Conservation (phyloP, 2,113 vertebrate genomes). For the Clarias macrocephalus region DNA sequence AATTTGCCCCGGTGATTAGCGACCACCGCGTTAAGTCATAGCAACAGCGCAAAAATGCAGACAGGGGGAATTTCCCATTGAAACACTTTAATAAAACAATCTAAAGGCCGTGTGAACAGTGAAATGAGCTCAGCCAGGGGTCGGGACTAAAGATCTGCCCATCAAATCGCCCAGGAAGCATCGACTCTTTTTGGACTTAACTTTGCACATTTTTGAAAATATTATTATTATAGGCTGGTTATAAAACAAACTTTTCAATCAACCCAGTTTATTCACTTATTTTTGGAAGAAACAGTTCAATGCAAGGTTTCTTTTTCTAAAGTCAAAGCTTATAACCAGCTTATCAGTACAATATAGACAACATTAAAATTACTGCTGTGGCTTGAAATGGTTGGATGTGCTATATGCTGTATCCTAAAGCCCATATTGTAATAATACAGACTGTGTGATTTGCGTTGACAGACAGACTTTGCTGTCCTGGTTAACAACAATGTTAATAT, state of each 20-base stretch:
- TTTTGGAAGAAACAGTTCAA: not conserved
- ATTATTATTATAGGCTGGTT: not conserved
- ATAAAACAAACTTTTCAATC: not conserved
- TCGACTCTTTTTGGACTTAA: conserved; percentile 69
- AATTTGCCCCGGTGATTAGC: conserved; percentile 99
- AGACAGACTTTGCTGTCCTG: not conserved
- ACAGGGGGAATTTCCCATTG: conserved; percentile 94
- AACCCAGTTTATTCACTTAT: not conserved
- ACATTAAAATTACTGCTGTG: not conserved
- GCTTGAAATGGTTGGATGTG: not conserved
- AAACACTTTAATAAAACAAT: conserved; percentile 95
- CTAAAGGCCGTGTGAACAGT: conserved; percentile 99
- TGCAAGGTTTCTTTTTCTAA: not conserved
- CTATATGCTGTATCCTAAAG: not conserved
- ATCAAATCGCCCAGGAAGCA: conserved; percentile 85
- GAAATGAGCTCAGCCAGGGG: conserved; percentile 87
- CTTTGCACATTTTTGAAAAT: not conserved
- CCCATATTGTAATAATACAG: not conserved
- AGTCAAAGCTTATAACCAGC: not conserved
- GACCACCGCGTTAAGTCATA: conserved; percentile 97
- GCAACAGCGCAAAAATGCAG: conserved; percentile 98
- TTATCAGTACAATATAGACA: not conserved
- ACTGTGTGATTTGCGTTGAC: not conserved
- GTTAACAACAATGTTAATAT: not conserved
- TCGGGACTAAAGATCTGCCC: conserved; percentile 85